These are phyloP conservation scores for Propithecus deckenii DNA, from an alignment of 2,797 vertebrate species.

Conservation along the genomic window DNA sequence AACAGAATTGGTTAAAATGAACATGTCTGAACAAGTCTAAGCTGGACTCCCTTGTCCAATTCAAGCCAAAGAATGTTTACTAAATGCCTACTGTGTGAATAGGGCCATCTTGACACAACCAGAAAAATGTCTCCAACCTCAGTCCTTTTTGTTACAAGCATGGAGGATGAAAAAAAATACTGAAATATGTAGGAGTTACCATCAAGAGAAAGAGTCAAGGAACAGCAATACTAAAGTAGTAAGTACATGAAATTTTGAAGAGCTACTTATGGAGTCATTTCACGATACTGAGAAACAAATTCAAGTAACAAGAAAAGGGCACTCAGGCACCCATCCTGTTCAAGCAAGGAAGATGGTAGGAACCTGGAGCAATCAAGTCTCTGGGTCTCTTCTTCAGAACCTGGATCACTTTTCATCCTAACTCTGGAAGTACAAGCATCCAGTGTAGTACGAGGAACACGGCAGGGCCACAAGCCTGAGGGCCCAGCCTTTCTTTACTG, in stretches of 20 bases:
- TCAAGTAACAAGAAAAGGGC: background rate
- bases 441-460: background rate
- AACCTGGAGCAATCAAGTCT: background rate
- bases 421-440: background rate
- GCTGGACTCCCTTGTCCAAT: background rate
- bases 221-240: background rate
- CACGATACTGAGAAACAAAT: conserved; percentile 21
- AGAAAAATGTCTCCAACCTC: background rate
- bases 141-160: background rate
- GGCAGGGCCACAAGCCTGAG: background rate
- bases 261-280: background rate
- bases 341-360: background rate
- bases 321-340: background rate
- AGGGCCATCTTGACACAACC: background rate
- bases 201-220: background rate
- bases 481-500: background rate
- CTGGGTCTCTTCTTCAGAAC: background rate
- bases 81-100: background rate
- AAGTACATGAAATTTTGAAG: background rate
- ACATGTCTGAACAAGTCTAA: background rate
- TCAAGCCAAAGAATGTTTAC: background rate
- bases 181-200: background rate
- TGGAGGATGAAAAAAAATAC: background rate
- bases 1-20: background rate
- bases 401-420: background rate